Evolutionary conservation across 2,797 vertebrate species (phyloP).

Genomic region (Notolepis coatsorum): DNA sequence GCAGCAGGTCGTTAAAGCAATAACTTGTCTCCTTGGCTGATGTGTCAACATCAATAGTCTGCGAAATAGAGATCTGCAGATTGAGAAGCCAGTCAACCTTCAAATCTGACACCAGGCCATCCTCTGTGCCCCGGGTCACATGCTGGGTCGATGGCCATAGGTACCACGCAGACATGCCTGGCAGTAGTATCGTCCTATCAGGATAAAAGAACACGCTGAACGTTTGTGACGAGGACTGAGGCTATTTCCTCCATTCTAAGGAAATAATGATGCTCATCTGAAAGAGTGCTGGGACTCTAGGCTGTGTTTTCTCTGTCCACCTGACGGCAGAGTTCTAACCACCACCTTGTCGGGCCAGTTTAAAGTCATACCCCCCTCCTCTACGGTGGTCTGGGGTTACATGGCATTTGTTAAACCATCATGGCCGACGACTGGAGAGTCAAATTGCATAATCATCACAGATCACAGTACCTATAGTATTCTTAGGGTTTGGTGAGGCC

Average conservation of each 20-base stretch:
- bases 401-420: not conserved
- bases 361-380: slow-evolving; percentile 16
- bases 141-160: slow-evolving; percentile 24
- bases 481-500: not conserved
- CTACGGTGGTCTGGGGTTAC: not conserved
- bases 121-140: slow-evolving; percentile 54
- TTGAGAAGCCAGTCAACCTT: slow-evolving; percentile 50
- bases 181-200: slow-evolving; percentile 39
- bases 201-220: slow-evolving; percentile 49
- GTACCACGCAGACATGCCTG: slow-evolving; percentile 53
- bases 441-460: not conserved
- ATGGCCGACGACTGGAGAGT: slow-evolving; percentile 7
- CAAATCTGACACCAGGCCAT: slow-evolving; percentile 53
- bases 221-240: slow-evolving; percentile 68
- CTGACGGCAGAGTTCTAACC: slow-evolving; percentile 67
- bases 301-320: slow-evolving; percentile 51
- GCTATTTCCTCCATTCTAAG: slow-evolving; percentile 69
- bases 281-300: slow-evolving; percentile 44
- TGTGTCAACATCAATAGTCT: slow-evolving; percentile 41
- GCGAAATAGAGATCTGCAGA: slow-evolving; percentile 30
- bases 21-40: slow-evolving; percentile 50
- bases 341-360: slow-evolving; percentile 56
- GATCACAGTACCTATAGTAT: not conserved
- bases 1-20: slow-evolving; percentile 68
- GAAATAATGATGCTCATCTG: slow-evolving; percentile 67